Evolutionary conservation across 2,888 invertebrate species (phyloP), one percentile per base, ranked within the genome.

Genomic region (Cantharis nigra): DNA sequence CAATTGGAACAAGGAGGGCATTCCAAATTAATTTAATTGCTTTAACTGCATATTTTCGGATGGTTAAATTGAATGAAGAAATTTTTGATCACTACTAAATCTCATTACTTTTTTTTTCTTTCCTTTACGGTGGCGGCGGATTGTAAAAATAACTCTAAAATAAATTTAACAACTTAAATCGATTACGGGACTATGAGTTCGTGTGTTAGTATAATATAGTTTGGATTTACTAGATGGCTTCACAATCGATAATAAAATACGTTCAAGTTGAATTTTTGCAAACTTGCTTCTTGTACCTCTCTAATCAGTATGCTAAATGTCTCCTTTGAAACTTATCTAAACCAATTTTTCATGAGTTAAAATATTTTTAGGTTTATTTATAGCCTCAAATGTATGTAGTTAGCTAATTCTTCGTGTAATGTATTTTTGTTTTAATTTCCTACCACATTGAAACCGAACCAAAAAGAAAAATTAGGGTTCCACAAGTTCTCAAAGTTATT

Each of bases 1-100:
- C 67, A 75, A 70, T 73, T 70, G 70, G 78, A 78, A 78, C 76
- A 78, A 67, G 73, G 71, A 78, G 72, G 75, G 73, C 71, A 75
- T 70, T 78, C 73, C 63, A 69, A 63, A 69, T 73, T 76, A 71
- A 76, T 78, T 78, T 75, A 78, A 78, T 78, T 78, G 78, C 75
- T 71, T 69, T 26, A 67, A 67, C 65, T 67, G 65, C 65, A 67
- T 67, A 49, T 49, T 49, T 67, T 67, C 65, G 23, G 65, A 26
- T 5, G 18, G 26, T 67, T 67, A 67, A 67, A 67, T 67, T 49
- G 49, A 13, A 49, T 49, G 49, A 49, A 49, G 49, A 49, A 49
- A 49, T 13, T 49, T 16, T 49, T 49, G n/a, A 49, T 49, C 49
- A 49, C 49, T n/a, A 7, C n/a, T 49, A 49, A 49, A 49, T 49